A percentile compares a stretch with the other conserved stretches of the same genome.
These are phyloP conservation scores for Eilema sororculum DNA, from an alignment of 2,888 invertebrate genomes.

Conservation along the genomic window DNA sequence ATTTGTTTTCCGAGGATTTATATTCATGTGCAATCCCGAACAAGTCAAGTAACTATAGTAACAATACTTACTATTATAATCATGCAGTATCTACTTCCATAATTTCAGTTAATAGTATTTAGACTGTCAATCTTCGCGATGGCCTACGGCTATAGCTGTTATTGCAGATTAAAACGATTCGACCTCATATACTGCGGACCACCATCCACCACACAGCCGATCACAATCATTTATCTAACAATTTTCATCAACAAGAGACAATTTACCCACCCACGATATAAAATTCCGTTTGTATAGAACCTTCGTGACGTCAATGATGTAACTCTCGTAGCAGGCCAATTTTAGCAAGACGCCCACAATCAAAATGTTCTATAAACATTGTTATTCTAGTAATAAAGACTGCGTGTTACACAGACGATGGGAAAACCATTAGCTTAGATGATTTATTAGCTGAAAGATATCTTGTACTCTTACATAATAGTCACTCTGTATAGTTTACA, in stretches of 20 bases:
- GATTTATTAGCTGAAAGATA: constrained; percentile 45
- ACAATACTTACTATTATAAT: neutral
- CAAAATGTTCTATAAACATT: constrained; percentile 43
- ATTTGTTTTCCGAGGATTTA: too few species aligned
- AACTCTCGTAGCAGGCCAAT: constrained; percentile 41
- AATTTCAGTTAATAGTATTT: constrained; percentile 2
- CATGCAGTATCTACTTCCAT: neutral
- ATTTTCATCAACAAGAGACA: constrained; percentile 46
- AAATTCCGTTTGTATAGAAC: constrained; percentile 34
- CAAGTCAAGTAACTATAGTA: neutral
- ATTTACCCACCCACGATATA: constrained; percentile 48
- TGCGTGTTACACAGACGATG: constrained; percentile 55
- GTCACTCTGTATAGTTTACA: constrained; percentile 23
- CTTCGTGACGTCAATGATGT: constrained; percentile 41
- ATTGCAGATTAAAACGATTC: constrained; percentile 11
- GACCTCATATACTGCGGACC: constrained; percentile 10
- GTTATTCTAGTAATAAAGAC: constrained; percentile 53
- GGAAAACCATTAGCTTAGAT: constrained; percentile 55
- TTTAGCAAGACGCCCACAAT: constrained; percentile 48
- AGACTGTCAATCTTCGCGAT: constrained; percentile 5
- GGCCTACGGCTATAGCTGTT: neutral
- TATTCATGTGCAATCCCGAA: neutral
- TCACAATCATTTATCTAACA: constrained; percentile 46
- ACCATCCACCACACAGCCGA: constrained; percentile 22
- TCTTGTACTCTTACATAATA: constrained; percentile 20